Percentiles rank a stretch among this genome's conserved stretches.
phyloP scores from a whole-genome alignment of 2,797 vertebrate genomes.

The Enteromius unitaeniatus region DNA sequence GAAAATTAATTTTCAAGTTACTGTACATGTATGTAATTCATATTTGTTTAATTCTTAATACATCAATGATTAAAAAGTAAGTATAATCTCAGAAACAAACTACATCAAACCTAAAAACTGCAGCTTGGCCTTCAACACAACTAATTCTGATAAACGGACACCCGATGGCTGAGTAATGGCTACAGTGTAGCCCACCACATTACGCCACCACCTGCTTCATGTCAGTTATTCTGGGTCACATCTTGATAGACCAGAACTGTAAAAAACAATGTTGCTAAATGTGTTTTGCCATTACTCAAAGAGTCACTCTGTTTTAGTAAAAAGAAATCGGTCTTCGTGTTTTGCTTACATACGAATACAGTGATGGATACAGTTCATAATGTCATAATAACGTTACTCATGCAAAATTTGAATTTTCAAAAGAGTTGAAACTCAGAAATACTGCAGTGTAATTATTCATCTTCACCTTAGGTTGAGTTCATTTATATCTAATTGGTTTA shows the following conservation, averaged over 20 bases:
- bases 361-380: not conserved
- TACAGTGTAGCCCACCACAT: constrained; percentile 54
- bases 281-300: constrained; percentile 2
- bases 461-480: not conserved
- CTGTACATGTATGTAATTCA: not conserved
- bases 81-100: constrained; percentile 54
- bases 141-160: constrained; percentile 67
- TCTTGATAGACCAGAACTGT: constrained; percentile 14
- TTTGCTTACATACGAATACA: not conserved
- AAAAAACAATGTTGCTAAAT: not conserved
- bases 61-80: not conserved
- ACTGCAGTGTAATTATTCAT: not conserved
- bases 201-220: constrained; percentile 39
- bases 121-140: constrained; percentile 65
- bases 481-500: not conserved
- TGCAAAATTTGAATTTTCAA: not conserved
- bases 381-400: not conserved
- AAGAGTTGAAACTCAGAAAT: not conserved
- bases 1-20: not conserved
- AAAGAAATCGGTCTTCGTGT: not conserved
- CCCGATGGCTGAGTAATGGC: constrained; percentile 61
- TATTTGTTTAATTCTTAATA: not conserved
- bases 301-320: not conserved
- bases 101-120: constrained; percentile 71
- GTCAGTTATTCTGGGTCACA: constrained; percentile 49